Percentiles rank a stretch among this genome's conserved stretches.
These are phyloP conservation scores for Donacobius atricapilla DNA, from an alignment of 2,113 vertebrate species.

Conservation along the genomic window DNA sequence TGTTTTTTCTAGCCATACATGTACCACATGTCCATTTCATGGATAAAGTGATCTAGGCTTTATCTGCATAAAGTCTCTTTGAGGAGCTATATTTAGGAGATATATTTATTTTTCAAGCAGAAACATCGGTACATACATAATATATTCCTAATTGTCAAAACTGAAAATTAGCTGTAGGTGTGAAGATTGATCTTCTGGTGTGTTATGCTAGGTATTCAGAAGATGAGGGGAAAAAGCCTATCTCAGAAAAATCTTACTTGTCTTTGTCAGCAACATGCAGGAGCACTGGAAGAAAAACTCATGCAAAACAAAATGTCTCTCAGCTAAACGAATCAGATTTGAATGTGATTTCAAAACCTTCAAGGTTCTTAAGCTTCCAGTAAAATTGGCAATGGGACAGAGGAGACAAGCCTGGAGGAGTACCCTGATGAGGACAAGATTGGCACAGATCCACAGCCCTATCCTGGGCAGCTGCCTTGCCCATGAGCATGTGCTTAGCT, in stretches of 20 bases:
- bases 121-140: not conserved
- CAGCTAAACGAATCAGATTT: not conserved
- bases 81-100: not conserved
- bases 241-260: not conserved
- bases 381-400: not conserved
- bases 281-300: not conserved
- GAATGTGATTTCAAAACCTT: not conserved
- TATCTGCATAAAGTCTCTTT: not conserved
- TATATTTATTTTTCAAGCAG: not conserved
- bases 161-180: not conserved
- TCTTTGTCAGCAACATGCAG: not conserved
- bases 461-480: not conserved
- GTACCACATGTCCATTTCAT: not conserved
- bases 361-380: not conserved
- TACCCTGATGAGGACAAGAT: not conserved
- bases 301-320: not conserved
- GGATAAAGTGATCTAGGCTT: not conserved
- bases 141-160: not conserved
- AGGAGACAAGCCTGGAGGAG: not conserved
- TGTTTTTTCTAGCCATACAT: not conserved
- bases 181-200: not conserved
- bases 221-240: accelerated
- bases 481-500: not conserved
- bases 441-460: not conserved
- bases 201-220: not conserved